Evolutionary conservation across 2,113 vertebrate genomes (phyloP).

Genomic region (Coptodon bakossiorum): DNA sequence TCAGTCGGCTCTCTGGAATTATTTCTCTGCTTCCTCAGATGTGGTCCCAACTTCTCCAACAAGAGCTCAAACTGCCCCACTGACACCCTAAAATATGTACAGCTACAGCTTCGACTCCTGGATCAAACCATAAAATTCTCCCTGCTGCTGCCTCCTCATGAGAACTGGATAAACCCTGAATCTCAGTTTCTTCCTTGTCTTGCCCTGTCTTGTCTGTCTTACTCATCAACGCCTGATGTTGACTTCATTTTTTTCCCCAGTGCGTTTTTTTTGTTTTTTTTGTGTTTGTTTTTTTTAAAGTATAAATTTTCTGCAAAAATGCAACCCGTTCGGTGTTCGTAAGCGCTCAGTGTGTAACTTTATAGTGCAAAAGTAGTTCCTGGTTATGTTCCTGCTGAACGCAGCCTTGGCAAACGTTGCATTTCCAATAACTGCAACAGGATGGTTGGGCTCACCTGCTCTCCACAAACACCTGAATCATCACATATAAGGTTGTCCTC

Average conservation of each 20-base stretch:
- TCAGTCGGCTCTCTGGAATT: background rate
- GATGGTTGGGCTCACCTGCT: background rate
- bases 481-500: background rate
- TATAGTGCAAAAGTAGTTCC: background rate
- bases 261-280: background rate
- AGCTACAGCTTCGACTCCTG: background rate
- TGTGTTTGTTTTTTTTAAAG: rapidly evolving
- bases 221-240: no score
- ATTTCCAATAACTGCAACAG: background rate
- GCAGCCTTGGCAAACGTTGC: background rate
- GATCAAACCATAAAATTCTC: background rate
- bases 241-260: background rate
- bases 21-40: background rate
- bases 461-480: background rate
- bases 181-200: background rate
- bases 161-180: background rate
- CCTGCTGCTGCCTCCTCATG: background rate
- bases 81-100: background rate
- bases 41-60: background rate
- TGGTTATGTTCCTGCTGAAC: background rate
- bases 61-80: background rate
- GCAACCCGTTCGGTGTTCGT: background rate
- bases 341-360: background rate
- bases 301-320: background rate
- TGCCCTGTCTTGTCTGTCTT: background rate